phyloP scores from a whole-genome alignment of 2,888 invertebrate genomes.

The Tupiocoris notatus region DNA sequence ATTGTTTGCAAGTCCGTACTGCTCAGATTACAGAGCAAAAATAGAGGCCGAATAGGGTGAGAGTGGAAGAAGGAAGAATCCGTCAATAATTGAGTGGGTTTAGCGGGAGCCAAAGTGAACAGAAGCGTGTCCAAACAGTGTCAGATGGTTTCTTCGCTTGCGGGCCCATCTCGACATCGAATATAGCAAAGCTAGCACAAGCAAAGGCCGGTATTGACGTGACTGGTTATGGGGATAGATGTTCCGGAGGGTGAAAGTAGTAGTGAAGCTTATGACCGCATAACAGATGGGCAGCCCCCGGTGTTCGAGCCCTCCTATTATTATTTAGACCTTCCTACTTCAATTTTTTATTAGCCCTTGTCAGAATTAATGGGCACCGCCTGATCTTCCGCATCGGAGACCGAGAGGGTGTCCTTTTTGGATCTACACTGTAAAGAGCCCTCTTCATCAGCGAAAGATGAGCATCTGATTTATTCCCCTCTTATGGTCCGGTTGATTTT shows the following conservation, averaged over 20 bases:
- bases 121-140: conserved; percentile 41
- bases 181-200: no score
- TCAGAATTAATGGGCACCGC: conserved; percentile 42
- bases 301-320: background rate
- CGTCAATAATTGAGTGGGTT: conserved; percentile 40
- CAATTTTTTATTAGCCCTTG: conserved; percentile 44
- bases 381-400: conserved; percentile 24
- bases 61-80: conserved; percentile 2
- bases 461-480: conserved; percentile 42
- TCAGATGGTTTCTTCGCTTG: conserved; percentile 23
- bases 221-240: no score
- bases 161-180: no score
- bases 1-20: background rate
- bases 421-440: background rate
- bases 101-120: background rate
- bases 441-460: conserved; percentile 19
- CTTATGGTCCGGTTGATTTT: conserved; percentile 10
- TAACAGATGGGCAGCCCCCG: conserved; percentile 32
- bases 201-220: no score
- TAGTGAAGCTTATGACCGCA: conserved; percentile 32
- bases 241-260: no score
- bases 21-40: background rate
- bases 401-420: background rate
- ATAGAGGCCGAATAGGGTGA: background rate
- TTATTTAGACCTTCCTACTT: conserved; percentile 37